Percentiles rank a stretch among this genome's conserved stretches.
phyloP scores from a whole-genome alignment of 1,140 invertebrate species.

The Ptiloglossa arizonensis region DNA sequence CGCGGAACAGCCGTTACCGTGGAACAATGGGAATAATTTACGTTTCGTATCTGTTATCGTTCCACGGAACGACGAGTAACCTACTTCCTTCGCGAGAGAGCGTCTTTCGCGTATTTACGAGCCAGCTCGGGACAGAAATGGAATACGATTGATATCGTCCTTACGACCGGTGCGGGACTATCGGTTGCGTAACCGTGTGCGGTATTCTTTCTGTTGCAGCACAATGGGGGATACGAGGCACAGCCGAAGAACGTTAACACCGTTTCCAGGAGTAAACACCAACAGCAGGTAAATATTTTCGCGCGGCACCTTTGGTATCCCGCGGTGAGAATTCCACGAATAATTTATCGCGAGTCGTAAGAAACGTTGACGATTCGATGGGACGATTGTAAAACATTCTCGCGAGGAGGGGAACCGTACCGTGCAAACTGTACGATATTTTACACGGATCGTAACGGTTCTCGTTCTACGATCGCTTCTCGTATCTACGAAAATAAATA shows the following conservation, averaged over 20 bases:
- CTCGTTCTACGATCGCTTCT: no score
- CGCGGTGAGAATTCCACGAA: background rate
- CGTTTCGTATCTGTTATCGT: constrained; percentile 27
- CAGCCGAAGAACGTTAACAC: constrained; percentile 74
- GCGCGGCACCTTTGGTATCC: no score
- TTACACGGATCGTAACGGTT: no score
- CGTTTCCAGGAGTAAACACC: constrained; percentile 71
- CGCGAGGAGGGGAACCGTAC: no score
- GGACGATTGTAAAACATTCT: no score
- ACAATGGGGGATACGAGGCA: constrained; percentile 78
- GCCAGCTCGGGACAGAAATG: no score
- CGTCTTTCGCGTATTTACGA: background rate
- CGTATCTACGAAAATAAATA: no score
- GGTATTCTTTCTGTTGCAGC: constrained; percentile 74
- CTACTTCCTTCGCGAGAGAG: constrained; percentile 23
- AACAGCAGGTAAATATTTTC: constrained; percentile 57
- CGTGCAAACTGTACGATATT: no score
- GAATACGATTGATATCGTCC: background rate
- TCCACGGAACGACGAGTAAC: constrained; percentile 27
- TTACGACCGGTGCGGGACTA: no score
- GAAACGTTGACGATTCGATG: no score
- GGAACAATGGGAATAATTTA: constrained; percentile 50
- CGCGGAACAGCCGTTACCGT: constrained; percentile 15
- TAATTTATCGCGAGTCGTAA: no score
- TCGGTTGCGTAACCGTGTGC: background rate